Conservation (phyloP, 92 coral and sea anemone genomes). For the Diadumene lineata region DNA sequence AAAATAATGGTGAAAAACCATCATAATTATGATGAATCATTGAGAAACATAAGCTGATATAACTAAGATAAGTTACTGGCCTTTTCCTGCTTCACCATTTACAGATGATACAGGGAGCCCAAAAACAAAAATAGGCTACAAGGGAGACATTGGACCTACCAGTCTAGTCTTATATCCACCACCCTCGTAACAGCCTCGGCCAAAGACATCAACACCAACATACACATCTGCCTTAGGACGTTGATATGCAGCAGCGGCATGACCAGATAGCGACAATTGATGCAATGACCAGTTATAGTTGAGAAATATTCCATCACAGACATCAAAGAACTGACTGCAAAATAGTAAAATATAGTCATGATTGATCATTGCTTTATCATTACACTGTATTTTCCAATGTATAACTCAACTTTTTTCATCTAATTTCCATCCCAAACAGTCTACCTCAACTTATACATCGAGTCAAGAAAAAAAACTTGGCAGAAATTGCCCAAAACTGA, state of each 20-base stretch:
- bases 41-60: too few species aligned
- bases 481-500: too few species aligned
- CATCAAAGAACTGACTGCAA: conserved; percentile 84
- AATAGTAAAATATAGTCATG: not conserved
- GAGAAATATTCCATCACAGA: conserved; percentile 93
- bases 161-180: conserved; percentile 92
- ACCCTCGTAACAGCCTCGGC: conserved; percentile 95
- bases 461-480: too few species aligned
- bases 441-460: too few species aligned
- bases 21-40: too few species aligned
- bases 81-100: not conserved
- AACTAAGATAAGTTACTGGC: too few species aligned
- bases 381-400: not conserved
- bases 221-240: conserved; percentile 69
- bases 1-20: too few species aligned
- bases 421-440: too few species aligned
- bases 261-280: conserved; percentile 71
- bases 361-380: not conserved
- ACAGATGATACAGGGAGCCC: not conserved
- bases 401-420: too few species aligned
- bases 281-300: conserved; percentile 88
- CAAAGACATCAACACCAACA: conserved; percentile 99
- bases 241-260: conserved; percentile 76
- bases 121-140: not conserved
- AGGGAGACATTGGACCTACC: conserved; percentile 31